Percentiles rank a stretch among this genome's conserved stretches.
phyloP scores from a whole-genome alignment of 2,797 vertebrate genomes.

The Lutjanus argentimaculatus region DNA sequence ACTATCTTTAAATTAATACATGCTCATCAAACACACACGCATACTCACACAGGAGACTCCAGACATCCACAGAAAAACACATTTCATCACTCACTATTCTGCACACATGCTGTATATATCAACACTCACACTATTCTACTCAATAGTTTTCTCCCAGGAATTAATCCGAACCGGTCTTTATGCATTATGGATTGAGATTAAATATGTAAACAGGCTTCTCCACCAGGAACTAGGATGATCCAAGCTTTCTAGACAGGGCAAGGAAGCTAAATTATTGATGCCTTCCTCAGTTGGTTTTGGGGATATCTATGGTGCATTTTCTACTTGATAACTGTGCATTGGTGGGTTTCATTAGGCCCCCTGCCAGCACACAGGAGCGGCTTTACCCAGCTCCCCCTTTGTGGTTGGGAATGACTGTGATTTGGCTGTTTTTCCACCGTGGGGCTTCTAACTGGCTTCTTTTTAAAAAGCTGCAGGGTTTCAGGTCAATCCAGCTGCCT shows the following conservation, averaged over 20 bases:
- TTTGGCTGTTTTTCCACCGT: conserved; percentile 48
- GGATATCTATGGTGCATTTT: conserved; percentile 43
- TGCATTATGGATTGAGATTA: conserved; percentile 72
- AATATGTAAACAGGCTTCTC: conserved; percentile 74
- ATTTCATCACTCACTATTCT: conserved; percentile 19
- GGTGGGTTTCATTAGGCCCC: conserved; percentile 43
- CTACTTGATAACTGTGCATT: conserved; percentile 35
- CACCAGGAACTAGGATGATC: conserved; percentile 62
- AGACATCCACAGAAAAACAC: neutral
- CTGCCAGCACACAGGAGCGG: conserved; percentile 28
- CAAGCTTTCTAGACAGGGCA: conserved; percentile 44
- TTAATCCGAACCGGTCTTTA: conserved; percentile 37
- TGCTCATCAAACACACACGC: conserved; percentile 24
- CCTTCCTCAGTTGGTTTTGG: conserved; percentile 30
- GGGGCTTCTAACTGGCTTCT: conserved; percentile 57
- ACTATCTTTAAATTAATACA: conserved; percentile 55
- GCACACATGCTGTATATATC: conserved; percentile 27
- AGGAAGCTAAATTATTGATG: conserved; percentile 70
- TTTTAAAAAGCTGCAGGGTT: conserved; percentile 45
- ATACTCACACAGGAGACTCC: neutral
- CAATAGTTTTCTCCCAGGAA: conserved; percentile 49
- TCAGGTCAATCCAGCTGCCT: conserved; percentile 42
- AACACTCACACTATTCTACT: conserved; percentile 27
- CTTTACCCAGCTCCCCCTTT: conserved; percentile 23
- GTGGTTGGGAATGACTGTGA: conserved; percentile 24